phyloP scores from a whole-genome alignment of 2,113 vertebrate species.

The Callipepla squamata region DNA sequence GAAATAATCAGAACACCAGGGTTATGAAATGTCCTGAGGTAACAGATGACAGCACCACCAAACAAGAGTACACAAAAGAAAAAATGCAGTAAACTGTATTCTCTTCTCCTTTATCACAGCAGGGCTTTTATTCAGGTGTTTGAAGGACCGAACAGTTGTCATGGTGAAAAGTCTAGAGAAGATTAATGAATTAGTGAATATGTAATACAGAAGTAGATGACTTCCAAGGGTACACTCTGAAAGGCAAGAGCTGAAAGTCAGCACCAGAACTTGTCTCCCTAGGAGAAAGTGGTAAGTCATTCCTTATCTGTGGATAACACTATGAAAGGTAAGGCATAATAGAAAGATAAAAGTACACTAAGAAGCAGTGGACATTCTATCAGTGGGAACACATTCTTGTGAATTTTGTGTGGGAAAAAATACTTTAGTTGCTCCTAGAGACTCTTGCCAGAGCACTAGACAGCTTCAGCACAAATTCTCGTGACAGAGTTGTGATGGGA shows the following conservation, averaged over 20 bases:
- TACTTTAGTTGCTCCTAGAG: not conserved
- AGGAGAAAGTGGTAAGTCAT: not conserved
- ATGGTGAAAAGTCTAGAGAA: not conserved
- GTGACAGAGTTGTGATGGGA: not conserved
- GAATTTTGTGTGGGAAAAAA: not conserved
- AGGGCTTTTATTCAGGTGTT: not conserved
- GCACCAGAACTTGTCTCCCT: not conserved
- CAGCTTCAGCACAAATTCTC: not conserved
- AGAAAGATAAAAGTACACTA: not conserved
- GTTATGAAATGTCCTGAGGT: conserved; percentile 4
- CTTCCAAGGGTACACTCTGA: not conserved
- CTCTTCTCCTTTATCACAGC: not conserved
- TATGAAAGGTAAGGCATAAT: not conserved
- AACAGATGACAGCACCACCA: not conserved
- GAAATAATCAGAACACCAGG: conserved; percentile 21
- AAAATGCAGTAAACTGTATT: not conserved
- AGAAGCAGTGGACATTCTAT: not conserved
- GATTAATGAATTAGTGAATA: not conserved
- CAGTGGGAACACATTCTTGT: not conserved
- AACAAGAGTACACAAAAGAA: not conserved
- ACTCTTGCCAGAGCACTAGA: not conserved
- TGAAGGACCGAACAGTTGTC: not conserved
- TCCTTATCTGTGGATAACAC: not conserved
- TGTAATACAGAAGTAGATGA: not conserved
- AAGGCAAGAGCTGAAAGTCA: not conserved